Evolutionary conservation across 2,797 vertebrate genomes (phyloP).

Genomic region (Lacerta viridis): DNA sequence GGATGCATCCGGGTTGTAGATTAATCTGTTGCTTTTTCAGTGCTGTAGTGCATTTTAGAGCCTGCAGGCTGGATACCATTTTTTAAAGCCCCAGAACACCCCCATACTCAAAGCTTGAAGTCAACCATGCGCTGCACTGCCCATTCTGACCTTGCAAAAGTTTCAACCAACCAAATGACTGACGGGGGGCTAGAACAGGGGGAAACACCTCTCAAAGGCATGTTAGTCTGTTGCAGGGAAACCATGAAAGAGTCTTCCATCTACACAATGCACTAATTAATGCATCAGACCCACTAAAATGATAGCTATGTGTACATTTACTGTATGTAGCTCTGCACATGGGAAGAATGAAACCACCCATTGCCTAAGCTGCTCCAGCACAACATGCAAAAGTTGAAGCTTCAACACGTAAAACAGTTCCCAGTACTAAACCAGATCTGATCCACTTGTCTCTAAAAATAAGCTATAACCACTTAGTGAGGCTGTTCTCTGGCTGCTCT

Average conservation of each 20-base stretch:
- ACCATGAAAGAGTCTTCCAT: background rate
- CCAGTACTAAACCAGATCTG: background rate
- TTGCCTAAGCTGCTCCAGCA: background rate
- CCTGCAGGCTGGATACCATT: background rate
- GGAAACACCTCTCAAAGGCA: background rate
- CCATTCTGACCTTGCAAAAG: background rate
- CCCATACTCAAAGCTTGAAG: background rate
- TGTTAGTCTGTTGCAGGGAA: background rate
- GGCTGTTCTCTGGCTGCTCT: background rate
- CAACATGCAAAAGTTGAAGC: background rate
- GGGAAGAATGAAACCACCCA: background rate
- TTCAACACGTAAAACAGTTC: background rate
- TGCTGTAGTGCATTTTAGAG: background rate
- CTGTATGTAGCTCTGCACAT: background rate
- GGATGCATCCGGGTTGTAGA: constrained; percentile 2
- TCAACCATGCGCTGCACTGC: background rate
- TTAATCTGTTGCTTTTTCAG: background rate
- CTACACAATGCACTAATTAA: background rate
- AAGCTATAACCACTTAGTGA: background rate
- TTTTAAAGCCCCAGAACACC: background rate
- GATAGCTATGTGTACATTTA: background rate
- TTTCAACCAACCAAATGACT: background rate
- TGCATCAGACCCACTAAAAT: background rate
- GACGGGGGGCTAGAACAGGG: background rate
- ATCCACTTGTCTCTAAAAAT: background rate